phyloP scores from a whole-genome alignment of 1,140 invertebrate species.

The Zaprionus lachaisei region DNA sequence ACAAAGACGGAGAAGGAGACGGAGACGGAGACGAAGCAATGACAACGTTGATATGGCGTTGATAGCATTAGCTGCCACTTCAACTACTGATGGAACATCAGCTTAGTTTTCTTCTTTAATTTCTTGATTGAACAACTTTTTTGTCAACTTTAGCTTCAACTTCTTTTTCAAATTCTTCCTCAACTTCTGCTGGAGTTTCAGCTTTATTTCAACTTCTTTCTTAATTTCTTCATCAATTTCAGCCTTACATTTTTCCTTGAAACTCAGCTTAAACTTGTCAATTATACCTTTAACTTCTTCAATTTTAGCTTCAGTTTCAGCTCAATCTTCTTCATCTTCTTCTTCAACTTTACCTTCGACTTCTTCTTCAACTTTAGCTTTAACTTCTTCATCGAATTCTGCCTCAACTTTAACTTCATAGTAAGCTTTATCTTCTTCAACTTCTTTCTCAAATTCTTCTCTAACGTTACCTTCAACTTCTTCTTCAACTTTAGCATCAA shows the following conservation, averaged over 20 bases:
- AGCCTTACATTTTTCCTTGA: no score
- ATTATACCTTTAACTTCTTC: neutral
- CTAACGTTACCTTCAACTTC: neutral
- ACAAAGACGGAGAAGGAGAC: neutral
- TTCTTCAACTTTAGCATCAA: neutral
- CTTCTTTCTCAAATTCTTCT: slow-evolving; percentile 3
- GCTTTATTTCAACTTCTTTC: neutral
- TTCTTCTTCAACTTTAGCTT: no score
- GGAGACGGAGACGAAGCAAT: slow-evolving; percentile 44
- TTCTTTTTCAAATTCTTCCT: no score
- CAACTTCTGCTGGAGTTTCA: no score
- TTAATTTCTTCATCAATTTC: neutral
- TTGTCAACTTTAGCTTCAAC: neutral
- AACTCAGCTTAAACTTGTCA: neutral
- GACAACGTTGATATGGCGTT: slow-evolving; percentile 18
- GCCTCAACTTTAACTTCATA: no score
- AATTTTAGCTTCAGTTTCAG: neutral
- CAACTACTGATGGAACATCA: neutral
- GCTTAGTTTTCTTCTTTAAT: neutral
- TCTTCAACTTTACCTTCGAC: no score
- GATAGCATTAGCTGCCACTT: slow-evolving; percentile 29
- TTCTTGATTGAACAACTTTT: neutral
- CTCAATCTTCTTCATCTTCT: neutral
- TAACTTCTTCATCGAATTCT: no score
- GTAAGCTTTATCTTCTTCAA: no score